A percentile compares a stretch with the other conserved stretches of the same genome.
Evolutionary conservation across 2,888 invertebrate genomes (phyloP).

Genomic region (Ennomos quercinarius): DNA sequence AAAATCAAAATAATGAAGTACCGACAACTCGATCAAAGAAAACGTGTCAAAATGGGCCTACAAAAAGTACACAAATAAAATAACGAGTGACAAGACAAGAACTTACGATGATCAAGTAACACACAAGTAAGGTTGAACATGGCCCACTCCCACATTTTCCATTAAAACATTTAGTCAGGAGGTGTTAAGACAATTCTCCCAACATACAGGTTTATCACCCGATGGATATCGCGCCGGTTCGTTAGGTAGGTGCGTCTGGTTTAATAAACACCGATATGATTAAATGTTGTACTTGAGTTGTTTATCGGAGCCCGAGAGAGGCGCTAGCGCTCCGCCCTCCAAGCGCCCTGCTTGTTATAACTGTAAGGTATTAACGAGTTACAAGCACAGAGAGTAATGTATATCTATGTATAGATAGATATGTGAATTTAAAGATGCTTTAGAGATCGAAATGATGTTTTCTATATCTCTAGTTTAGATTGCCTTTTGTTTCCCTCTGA

Average conservation of each 20-base stretch:
- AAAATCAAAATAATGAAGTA: too few species aligned
- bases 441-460: slow-evolving; percentile 19
- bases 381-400: slow-evolving; percentile 39
- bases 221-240: slow-evolving; percentile 66
- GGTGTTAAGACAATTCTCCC: slow-evolving; percentile 76
- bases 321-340: slow-evolving; percentile 65
- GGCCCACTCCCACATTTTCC: slow-evolving; percentile 34
- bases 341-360: slow-evolving; percentile 65
- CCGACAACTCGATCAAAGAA: too few species aligned
- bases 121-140: slow-evolving; percentile 6
- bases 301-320: slow-evolving; percentile 66
- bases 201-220: slow-evolving; percentile 63
- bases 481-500: slow-evolving; percentile 5
- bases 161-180: slow-evolving; percentile 49
- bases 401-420: neutral
- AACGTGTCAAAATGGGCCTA: too few species aligned
- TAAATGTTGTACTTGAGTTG: slow-evolving; percentile 83
- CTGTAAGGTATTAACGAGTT: slow-evolving; percentile 73
- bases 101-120: slow-evolving; percentile 1
- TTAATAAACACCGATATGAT: slow-evolving; percentile 84
- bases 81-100: neutral
- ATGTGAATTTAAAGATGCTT: slow-evolving; percentile 9
- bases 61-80: too few species aligned
- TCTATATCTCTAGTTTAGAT: neutral
- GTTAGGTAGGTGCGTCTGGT: slow-evolving; percentile 68